These are phyloP conservation scores for Chelon auratus DNA, from an alignment of 2,797 vertebrate genomes.

Conservation along the genomic window DNA sequence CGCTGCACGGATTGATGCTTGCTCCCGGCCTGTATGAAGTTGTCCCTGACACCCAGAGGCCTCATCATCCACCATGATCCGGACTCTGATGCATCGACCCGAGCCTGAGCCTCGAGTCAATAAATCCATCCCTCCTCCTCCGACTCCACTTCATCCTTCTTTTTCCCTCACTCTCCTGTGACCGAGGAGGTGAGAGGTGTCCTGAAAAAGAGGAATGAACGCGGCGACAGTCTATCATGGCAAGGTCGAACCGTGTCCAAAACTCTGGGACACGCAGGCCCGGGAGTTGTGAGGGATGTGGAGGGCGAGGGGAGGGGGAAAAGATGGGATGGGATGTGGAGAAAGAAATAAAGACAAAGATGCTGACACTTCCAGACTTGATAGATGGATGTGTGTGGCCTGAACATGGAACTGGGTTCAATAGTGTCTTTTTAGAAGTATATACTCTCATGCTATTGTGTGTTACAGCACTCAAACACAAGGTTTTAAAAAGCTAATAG, in stretches of 20 bases:
- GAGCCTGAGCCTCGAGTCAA: slow-evolving; percentile 91
- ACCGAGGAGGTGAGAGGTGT: slow-evolving; percentile 89
- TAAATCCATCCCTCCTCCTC: slow-evolving; percentile 94
- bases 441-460: background rate
- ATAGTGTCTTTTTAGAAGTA: background rate
- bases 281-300: slow-evolving; percentile 37
- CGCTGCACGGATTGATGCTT: slow-evolving; percentile 32
- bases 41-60: slow-evolving; percentile 91
- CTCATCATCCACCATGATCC: slow-evolving; percentile 96
- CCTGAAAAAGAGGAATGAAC: slow-evolving; percentile 88
- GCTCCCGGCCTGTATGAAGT: slow-evolving; percentile 90
- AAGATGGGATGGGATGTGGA: slow-evolving; percentile 29
- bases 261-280: slow-evolving; percentile 63
- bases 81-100: slow-evolving; percentile 90
- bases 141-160: slow-evolving; percentile 70
- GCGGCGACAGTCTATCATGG: slow-evolving; percentile 90
- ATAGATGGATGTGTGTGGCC: slow-evolving; percentile 18
- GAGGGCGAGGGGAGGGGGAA: slow-evolving; percentile 6
- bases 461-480: background rate
- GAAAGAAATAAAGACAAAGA: slow-evolving; percentile 50
- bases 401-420: slow-evolving; percentile 1
- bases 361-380: background rate
- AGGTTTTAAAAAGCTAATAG: background rate
- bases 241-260: slow-evolving; percentile 90
- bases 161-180: slow-evolving; percentile 63